Base-by-base conservation (phyloP, 2,797 vertebrate species). In the Aplochiton taeniatus region DNA sequence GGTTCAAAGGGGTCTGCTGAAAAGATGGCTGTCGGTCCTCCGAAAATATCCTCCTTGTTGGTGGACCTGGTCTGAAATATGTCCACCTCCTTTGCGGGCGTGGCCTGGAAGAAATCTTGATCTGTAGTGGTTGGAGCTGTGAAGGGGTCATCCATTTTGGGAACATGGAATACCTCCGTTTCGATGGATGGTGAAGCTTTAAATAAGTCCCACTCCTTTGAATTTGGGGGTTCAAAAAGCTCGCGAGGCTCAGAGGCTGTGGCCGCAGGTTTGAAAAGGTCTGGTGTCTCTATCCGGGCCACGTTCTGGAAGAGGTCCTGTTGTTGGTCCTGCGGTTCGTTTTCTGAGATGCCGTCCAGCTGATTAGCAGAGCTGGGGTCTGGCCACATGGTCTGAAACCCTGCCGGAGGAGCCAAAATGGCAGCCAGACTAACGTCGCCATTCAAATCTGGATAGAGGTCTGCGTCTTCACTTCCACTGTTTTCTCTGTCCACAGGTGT, bases 1-100 rank as follows among this genome's bases (percentile, higher is more conserved):
- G 78, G 70, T 49, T 75, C 58, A 51, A 87, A 85, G 54, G 82
- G 65, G 71, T 76, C 65, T 42, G 47, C 69, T 11, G 58, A 20
- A 20, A 41, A 48, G 47, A 31, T 6, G 31, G 19, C 13, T 7
- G 5, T 80, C 14, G 0, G 76, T 73, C 47, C 81, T 85, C 45
- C 71, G 53, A 87, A 85, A 0, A 76, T 71, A 16, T 88, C 70
- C 0, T 52, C 7, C 4, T 70, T 0, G 12, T 66, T 58, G 0
- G 52, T 48, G 0, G 76, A 77, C 1, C 61, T 65, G 2, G 61
- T 43, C 10, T 19, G 63, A 63, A 87, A 84, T 0, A 74, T 70
- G 17, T 88, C 72, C 0, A 49, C 4, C 1, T 64, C 0, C 20
- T 65, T 57, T 0, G 47, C 45, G 0, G 77, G 76, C 3, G 61